Conservation (phyloP, 2,888 invertebrate genomes). For the Strigamia crassipes region DNA sequence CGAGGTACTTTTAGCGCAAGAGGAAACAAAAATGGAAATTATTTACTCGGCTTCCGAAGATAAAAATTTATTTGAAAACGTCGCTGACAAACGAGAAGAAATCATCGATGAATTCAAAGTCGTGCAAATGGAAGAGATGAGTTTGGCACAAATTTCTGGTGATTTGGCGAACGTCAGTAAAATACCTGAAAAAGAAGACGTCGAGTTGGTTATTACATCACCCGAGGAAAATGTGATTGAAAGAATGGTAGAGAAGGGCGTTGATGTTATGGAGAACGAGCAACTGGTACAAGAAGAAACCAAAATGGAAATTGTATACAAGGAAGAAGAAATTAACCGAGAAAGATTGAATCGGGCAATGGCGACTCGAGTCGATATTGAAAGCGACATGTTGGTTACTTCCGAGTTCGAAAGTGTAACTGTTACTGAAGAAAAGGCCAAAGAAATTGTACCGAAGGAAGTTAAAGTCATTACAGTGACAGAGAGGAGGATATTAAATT, state of each 20-base stretch:
- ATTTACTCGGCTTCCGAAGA: conserved; percentile 1
- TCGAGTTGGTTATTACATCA: conserved; percentile 3
- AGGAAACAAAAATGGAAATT: conserved; percentile 21
- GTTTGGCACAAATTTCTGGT: background rate
- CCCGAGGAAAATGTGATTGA: background rate
- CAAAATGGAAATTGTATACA: conserved; percentile 18
- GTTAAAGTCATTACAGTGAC: background rate
- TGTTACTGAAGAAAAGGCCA: background rate
- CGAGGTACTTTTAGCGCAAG: background rate
- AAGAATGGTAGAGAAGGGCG: background rate
- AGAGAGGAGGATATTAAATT: background rate
- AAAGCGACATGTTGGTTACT: background rate
- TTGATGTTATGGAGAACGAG: background rate
- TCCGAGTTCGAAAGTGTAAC: background rate
- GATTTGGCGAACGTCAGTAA: background rate
- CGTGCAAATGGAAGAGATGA: background rate
- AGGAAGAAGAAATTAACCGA: background rate
- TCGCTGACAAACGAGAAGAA: background rate
- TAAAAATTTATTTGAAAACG: conserved; percentile 2
- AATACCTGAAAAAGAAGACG: background rate
- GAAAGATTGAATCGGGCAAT: no score
- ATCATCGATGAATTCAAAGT: background rate
- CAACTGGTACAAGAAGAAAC: background rate
- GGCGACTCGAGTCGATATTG: background rate
- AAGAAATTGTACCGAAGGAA: background rate